Percentiles rank a stretch among this genome's conserved stretches.
Conservation (phyloP, 2,797 vertebrate genomes). For the Gobionotothen gibberifrons region DNA sequence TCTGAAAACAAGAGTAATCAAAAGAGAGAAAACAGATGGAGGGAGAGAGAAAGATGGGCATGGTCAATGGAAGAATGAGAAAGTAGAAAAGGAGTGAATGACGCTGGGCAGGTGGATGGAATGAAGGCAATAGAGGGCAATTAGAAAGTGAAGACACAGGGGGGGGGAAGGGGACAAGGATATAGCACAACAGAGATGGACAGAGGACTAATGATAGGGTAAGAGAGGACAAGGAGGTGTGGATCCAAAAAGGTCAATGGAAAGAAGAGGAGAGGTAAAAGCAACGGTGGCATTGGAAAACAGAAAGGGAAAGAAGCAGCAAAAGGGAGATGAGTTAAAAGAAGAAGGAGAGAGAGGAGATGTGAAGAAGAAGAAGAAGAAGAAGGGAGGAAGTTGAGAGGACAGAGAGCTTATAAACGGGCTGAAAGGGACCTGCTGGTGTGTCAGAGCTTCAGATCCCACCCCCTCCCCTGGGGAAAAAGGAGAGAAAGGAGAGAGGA, state of each 20-base stretch:
- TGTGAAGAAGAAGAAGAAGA: constrained; percentile 37
- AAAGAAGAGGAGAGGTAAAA: not conserved
- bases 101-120: constrained; percentile 3
- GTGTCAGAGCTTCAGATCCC: constrained; percentile 74
- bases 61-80: constrained; percentile 3
- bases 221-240: too few species aligned
- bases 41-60: constrained; percentile 19
- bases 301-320: not conserved
- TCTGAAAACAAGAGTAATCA: constrained; percentile 59
- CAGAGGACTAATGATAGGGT: not conserved
- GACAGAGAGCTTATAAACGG: constrained; percentile 71
- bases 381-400: constrained; percentile 58
- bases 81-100: constrained; percentile 8
- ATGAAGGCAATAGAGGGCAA: constrained; percentile 30
- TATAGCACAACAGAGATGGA: not conserved
- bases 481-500: constrained; percentile 74
- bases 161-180: not conserved
- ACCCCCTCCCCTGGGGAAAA: constrained; percentile 71
- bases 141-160: constrained; percentile 21
- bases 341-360: constrained; percentile 21
- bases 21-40: constrained; percentile 42
- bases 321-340: constrained; percentile 18
- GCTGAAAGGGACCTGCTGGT: constrained; percentile 78
- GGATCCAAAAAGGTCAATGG: not conserved
- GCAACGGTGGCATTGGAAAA: constrained; percentile 1